phyloP scores from a whole-genome alignment of 2,113 vertebrate species.

The Cercopithecus mona region DNA sequence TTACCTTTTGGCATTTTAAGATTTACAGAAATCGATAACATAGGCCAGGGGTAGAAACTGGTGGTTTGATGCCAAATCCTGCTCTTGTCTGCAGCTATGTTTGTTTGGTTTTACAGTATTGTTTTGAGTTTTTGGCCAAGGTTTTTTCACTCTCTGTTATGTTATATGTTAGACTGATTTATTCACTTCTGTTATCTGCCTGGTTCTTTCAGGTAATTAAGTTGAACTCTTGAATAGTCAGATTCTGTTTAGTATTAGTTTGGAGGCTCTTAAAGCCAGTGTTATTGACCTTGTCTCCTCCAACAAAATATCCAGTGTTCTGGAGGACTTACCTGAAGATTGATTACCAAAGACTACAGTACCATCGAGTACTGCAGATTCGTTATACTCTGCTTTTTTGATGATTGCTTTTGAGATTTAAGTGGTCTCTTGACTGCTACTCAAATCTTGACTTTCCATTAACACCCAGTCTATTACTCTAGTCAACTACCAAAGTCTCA shows the following conservation, averaged over 20 bases:
- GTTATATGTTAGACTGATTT: background rate
- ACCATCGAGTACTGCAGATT: background rate
- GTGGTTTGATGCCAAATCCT: background rate
- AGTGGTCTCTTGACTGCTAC: background rate
- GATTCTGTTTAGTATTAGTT: background rate
- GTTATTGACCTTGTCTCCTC: background rate
- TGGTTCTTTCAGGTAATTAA: background rate
- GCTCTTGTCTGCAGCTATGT: background rate
- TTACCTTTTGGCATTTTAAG: slow-evolving; percentile 8
- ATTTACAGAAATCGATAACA: slow-evolving; percentile 17
- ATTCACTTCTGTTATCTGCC: background rate
- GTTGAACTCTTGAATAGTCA: background rate
- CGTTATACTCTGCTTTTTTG: slow-evolving; percentile 29
- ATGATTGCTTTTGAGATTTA: slow-evolving; percentile 15
- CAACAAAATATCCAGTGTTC: background rate
- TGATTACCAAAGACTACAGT: background rate
- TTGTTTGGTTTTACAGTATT: slow-evolving; percentile 2
- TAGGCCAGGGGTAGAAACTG: background rate
- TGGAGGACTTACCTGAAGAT: background rate
- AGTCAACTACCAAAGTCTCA: background rate
- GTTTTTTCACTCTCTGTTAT: background rate
- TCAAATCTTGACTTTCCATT: no score
- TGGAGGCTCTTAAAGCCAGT: background rate
- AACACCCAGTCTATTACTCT: no score
- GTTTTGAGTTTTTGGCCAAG: slow-evolving; percentile 6